Evolutionary conservation across 2,797 vertebrate species (phyloP), one percentile per base, ranked within the genome.

Genomic region (Pangasius larnaudii): DNA sequence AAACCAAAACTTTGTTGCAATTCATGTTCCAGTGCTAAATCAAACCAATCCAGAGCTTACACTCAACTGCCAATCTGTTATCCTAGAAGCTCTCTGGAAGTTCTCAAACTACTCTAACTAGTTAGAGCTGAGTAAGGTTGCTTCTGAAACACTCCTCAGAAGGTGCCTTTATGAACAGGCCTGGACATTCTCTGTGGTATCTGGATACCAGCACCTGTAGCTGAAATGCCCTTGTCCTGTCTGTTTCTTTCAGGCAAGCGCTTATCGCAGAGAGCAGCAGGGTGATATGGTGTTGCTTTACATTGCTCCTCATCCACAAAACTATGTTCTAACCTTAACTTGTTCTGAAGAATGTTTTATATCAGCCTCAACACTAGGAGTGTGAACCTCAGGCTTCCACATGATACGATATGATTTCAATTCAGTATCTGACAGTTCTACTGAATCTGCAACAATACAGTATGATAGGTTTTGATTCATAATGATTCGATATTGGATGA

Each of bases 261-360:
- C 90, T 93, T 92, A 92, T 92, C 90, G 85, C 81, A 85, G 75
- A 67, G 63, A 89, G 89, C 90, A 91, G 91, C 86, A 87, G 87
- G 59, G 86, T 87, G 89, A 91, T 90, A 88, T 82, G 56, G 75
- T 80, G 78, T 78, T 88, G 85, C 86, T 89, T 81, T 87, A 84
- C 87, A 82, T 71, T 56, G 56, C 85, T 86, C 84, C 71, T 88
- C 91, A 71, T 87, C 69, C 74, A 79, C 82, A 84, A 77, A 80
- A 88, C 85, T 89, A 53, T 71, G 56, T 61, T 53, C 86, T 90
- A 89, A 91, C 90, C 92, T 92, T 90, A 85, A 90, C 81, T 84
- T 36, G 58, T 33, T 30, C 63, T 86, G 77, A 87, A 89, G 67
- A 88, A 85, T 71, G 22, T 85, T 84, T 86, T 79, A 79, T 84